Conservation (phyloP, 2,113 vertebrate genomes). For the Daubentonia madagascariensis region DNA sequence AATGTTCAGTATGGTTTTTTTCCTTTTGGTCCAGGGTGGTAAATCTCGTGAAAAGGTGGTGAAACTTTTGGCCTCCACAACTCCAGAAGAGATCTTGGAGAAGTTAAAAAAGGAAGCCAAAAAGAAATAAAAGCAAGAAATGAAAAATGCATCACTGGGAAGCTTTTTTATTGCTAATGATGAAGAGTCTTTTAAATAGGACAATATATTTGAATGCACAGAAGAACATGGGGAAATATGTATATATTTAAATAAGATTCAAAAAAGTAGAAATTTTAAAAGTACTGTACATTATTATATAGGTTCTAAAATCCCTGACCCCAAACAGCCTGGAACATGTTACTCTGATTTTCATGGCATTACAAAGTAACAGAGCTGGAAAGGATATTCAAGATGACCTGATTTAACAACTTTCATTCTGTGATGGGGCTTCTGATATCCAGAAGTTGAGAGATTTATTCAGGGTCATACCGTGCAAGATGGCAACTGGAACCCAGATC, state of each 20-base stretch:
- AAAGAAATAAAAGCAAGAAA: slow-evolving; percentile 66
- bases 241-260: neutral
- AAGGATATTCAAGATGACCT: neutral
- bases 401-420: neutral
- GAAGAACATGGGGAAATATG: neutral
- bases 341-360: neutral
- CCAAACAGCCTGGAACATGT: neutral
- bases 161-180: neutral
- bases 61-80: slow-evolving; percentile 86
- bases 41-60: slow-evolving; percentile 94
- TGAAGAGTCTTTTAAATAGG: neutral
- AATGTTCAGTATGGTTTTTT: neutral
- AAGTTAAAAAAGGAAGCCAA: slow-evolving; percentile 88
- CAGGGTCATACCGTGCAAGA: neutral
- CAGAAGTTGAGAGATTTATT: neutral
- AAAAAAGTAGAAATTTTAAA: neutral
- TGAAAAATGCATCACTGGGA: neutral
- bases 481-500: neutral
- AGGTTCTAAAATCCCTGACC: neutral
- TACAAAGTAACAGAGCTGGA: neutral
- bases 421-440: neutral
- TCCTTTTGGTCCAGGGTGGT: slow-evolving; percentile 85
- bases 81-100: slow-evolving; percentile 89
- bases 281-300: neutral
- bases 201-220: neutral